These are phyloP conservation scores for Pyrocephalus nanus DNA, from an alignment of 2,797 vertebrate species.

Conservation along the genomic window DNA sequence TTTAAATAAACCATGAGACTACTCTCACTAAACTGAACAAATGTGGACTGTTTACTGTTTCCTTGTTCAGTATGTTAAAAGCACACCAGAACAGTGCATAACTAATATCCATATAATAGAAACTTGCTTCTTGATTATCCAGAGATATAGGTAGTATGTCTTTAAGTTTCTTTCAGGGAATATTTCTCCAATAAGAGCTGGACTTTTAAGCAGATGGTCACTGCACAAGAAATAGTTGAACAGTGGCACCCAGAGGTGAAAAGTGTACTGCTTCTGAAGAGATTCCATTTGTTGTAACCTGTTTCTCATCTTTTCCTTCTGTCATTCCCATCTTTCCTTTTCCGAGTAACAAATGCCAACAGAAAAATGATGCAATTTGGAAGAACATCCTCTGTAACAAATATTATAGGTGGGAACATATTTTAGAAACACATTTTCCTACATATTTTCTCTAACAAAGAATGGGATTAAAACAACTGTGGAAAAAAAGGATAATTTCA, in stretches of 20 bases:
- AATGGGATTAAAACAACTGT: slow-evolving; percentile 42
- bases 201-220: slow-evolving; percentile 52
- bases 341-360: slow-evolving; percentile 33
- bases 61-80: slow-evolving; percentile 47
- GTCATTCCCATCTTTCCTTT: slow-evolving; percentile 29
- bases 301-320: slow-evolving; percentile 52
- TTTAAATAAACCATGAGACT: slow-evolving; percentile 2
- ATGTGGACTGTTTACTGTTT: slow-evolving; percentile 12
- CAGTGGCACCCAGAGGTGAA: slow-evolving; percentile 81
- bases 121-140: slow-evolving; percentile 52
- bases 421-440: slow-evolving; percentile 31
- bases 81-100: slow-evolving; percentile 22
- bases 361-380: slow-evolving; percentile 26
- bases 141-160: slow-evolving; percentile 58
- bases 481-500: not conserved
- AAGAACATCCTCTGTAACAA: slow-evolving; percentile 18
- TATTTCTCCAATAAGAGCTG: slow-evolving; percentile 42
- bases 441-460: slow-evolving; percentile 37
- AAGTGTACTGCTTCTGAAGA: slow-evolving; percentile 56
- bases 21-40: not conserved
- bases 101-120: slow-evolving; percentile 36
- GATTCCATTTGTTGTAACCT: not conserved
- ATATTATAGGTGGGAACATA: not conserved
- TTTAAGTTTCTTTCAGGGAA: slow-evolving; percentile 71
- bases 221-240: slow-evolving; percentile 77